These are phyloP conservation scores for Lasioglossum vierecki DNA, from an alignment of 2,888 invertebrate genomes.

Conservation along the genomic window DNA sequence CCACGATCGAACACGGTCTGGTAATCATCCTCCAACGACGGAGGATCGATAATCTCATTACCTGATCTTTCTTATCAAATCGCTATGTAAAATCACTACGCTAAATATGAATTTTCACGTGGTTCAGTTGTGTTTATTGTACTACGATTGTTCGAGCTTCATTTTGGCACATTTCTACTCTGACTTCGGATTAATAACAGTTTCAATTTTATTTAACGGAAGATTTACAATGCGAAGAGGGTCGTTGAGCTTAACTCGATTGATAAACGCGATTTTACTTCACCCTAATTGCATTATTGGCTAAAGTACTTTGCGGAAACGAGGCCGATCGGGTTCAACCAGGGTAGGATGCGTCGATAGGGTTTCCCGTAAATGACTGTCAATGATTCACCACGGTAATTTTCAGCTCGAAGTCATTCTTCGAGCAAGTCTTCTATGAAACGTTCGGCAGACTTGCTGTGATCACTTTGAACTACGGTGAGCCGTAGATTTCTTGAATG, in stretches of 20 bases:
- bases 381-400: neutral
- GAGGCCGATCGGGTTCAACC: slow-evolving; percentile 45
- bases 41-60: neutral
- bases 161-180: too few species aligned
- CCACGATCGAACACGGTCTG: neutral
- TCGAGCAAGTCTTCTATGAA: neutral
- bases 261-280: slow-evolving; percentile 38
- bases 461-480: neutral
- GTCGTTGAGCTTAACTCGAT: slow-evolving; percentile 40
- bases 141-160: too few species aligned
- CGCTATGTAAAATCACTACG: neutral
- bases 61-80: neutral
- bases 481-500: neutral
- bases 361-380: slow-evolving; percentile 49
- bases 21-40: neutral
- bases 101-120: neutral
- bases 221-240: neutral
- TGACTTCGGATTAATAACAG: neutral
- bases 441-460: neutral
- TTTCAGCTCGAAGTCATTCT: neutral
- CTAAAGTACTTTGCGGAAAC: slow-evolving; percentile 57
- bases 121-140: too few species aligned
- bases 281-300: slow-evolving; percentile 60
- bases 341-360: slow-evolving; percentile 34
- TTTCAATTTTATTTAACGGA: too few species aligned